phyloP scores from a whole-genome alignment of 1,140 invertebrate genomes.

The Leptestheria dahalacensis region DNA sequence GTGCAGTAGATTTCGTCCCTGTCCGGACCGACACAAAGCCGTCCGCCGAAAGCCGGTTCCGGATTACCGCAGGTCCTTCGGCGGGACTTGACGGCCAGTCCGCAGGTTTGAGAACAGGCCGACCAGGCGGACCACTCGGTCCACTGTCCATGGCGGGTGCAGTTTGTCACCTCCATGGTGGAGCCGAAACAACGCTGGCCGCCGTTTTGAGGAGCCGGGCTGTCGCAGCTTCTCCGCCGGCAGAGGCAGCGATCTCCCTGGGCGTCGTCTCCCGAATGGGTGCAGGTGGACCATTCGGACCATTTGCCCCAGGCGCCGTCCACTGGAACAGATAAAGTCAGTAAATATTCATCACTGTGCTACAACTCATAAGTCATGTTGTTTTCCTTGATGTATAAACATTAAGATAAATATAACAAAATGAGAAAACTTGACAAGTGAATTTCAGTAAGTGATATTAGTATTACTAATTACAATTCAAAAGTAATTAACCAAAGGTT shows the following conservation, averaged over 20 bases:
- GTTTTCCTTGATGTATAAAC: no score
- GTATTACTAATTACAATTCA: not conserved
- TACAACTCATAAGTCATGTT: no score
- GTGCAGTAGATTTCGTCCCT: slow-evolving; percentile 57
- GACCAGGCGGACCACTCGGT: slow-evolving; percentile 32
- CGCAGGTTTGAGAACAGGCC: slow-evolving; percentile 34
- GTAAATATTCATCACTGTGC: no score
- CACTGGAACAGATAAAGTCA: slow-evolving; percentile 30
- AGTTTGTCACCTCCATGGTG: slow-evolving; percentile 34
- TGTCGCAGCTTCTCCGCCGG: slow-evolving; percentile 58
- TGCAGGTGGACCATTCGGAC: slow-evolving; percentile 42
- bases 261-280: slow-evolving; percentile 20
- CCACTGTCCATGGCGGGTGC: slow-evolving; percentile 33
- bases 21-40: slow-evolving; percentile 26
- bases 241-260: slow-evolving; percentile 54
- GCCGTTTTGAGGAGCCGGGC: slow-evolving; percentile 61
- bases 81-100: slow-evolving; percentile 39
- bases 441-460: no score
- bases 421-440: no score
- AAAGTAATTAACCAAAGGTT: not conserved
- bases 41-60: slow-evolving; percentile 28
- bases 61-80: slow-evolving; percentile 29
- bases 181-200: slow-evolving; percentile 38
- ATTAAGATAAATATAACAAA: not conserved
- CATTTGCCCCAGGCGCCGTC: slow-evolving; percentile 59